phyloP scores from a whole-genome alignment of 2,113 vertebrate species.

The Rhodinocichla rosea region DNA sequence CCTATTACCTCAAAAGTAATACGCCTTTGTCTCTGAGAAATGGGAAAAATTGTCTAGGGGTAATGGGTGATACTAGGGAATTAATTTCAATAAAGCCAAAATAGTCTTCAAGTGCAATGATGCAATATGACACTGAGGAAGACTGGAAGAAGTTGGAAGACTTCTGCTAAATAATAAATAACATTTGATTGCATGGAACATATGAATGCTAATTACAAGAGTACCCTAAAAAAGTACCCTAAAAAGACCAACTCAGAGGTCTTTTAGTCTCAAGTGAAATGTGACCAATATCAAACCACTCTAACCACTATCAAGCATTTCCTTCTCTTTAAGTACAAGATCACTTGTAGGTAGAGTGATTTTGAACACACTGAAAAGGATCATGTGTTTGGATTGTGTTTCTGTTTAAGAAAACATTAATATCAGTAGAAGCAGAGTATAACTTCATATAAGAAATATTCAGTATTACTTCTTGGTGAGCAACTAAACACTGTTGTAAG shows the following conservation, averaged over 20 bases:
- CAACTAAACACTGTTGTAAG: neutral
- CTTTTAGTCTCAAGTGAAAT: neutral
- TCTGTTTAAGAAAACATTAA: neutral
- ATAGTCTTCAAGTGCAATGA: neutral
- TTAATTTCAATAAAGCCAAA: neutral
- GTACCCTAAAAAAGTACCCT: neutral
- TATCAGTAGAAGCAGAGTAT: neutral
- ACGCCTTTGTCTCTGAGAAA: neutral
- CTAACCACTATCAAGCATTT: neutral
- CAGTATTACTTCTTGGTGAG: neutral
- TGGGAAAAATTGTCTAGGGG: neutral
- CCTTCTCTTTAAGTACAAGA: neutral
- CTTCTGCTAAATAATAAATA: neutral
- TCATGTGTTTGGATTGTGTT: neutral
- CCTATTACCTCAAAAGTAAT: neutral
- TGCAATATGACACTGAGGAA: neutral
- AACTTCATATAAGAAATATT: neutral
- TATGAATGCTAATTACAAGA: neutral
- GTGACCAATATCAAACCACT: neutral
- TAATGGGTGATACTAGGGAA: neutral
- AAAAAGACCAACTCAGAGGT: neutral
- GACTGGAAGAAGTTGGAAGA: neutral
- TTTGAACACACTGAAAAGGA: neutral
- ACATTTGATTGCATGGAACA: neutral
- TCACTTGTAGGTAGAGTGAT: neutral